Evolutionary conservation across 2,888 invertebrate genomes (phyloP).

Genomic region (Drosophila kokeensis): DNA sequence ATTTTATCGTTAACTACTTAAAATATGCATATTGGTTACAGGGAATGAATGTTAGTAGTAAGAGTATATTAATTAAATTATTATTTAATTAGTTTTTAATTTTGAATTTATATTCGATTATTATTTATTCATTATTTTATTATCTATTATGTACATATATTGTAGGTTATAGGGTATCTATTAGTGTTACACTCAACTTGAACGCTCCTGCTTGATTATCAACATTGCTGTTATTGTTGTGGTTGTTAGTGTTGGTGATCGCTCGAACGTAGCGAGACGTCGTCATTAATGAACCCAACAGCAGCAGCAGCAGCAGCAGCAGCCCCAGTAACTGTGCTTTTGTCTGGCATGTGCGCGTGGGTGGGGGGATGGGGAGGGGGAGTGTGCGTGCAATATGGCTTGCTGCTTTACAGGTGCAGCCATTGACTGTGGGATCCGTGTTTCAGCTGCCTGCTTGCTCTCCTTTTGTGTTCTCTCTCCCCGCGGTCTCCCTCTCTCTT

Average conservation of each 20-base stretch:
- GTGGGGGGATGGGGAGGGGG: constrained; percentile 3
- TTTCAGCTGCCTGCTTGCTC: constrained; percentile 41
- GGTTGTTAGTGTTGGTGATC: constrained; percentile 57
- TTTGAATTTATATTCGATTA: background rate
- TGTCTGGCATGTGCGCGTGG: constrained; percentile 42
- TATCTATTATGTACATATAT: background rate
- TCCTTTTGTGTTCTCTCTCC: constrained; percentile 62
- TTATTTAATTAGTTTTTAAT: background rate
- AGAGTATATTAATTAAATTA: background rate
- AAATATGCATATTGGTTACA: background rate
- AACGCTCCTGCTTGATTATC: background rate
- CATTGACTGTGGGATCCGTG: constrained; percentile 63
- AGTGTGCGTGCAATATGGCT: constrained; percentile 56
- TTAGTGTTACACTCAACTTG: background rate
- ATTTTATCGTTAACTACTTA: no score
- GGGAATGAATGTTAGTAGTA: background rate
- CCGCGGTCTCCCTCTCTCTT: constrained; percentile 21
- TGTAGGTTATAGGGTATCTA: constrained; percentile 4
- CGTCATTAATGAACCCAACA: constrained; percentile 77
- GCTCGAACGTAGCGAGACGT: constrained; percentile 75
- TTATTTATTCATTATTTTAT: background rate
- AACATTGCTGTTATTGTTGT: constrained; percentile 37
- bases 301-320: constrained; percentile 51
- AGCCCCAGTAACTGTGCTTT: constrained; percentile 72
- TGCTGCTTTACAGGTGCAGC: constrained; percentile 75